Evolutionary conservation across 2,888 invertebrate genomes (phyloP), one percentile per base, ranked within the genome.

Genomic region (Athalia circularis): DNA sequence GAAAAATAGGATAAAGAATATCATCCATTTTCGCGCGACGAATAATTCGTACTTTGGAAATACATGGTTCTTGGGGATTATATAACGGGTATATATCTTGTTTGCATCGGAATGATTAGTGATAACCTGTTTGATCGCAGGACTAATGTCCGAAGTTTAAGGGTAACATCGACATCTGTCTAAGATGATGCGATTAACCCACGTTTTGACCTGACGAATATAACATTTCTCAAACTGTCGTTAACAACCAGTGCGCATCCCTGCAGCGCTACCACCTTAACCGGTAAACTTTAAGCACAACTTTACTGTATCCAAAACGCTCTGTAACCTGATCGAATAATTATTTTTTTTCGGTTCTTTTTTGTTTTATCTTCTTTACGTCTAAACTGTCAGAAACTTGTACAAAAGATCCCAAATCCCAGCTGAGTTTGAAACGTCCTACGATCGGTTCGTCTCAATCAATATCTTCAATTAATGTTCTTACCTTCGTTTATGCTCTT

Each of bases 401-500:
- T 29, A 29, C 29, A 29, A 29, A 29, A 29, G 29, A 29, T 29
- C 29, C 29, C 29, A 0, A 29, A 29, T 29, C 29, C 29, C 29
- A 29, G 29, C 29, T 29, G 29, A 29, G 29, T 29, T 29, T 29
- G 29, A 29, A 29, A 29, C 29, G 29, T 29, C 29, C 29, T 29
- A 29, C 29, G 29, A 29, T 29, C 29, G 29, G 29, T 29, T 29
- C 29, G 2, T 29, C 29, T 29, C 29, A 29, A 29, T 67, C 29
- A 64, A 3, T 4, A 9, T 15, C 4, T 48, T 50, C 8, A 7
- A 29, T 68, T 68, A 68, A 29, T 54, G n/a, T 13, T 77, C 87
- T 88, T 83, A 89, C 90, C 89, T 86, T 83, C 84, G 85, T 86
- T 86, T 85, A 82, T 84, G 84, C 84, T 86, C 87, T 84, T 86